Evolutionary conservation across 2,797 vertebrate species (phyloP).

Genomic region (Oryzias sinensis): DNA sequence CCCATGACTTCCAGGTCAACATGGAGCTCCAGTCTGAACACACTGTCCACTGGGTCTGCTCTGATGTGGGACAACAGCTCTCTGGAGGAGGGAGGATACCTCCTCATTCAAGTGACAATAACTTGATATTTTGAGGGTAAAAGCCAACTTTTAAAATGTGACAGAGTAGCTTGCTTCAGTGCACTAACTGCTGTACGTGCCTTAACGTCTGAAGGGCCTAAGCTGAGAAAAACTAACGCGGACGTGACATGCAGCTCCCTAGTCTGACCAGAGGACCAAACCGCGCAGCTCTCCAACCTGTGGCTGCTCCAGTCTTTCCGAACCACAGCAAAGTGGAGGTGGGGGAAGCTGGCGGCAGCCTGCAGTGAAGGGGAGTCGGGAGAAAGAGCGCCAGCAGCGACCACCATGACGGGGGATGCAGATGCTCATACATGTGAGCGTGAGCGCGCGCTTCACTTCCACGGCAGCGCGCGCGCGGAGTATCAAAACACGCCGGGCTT

Average conservation of each 20-base stretch:
- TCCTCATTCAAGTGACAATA: too few relatives aligned
- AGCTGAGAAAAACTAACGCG: background rate
- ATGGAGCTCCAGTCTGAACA: conserved; percentile 10
- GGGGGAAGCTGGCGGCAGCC: conserved; percentile 14
- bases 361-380: conserved; percentile 8
- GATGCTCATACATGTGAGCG: conserved; percentile 47
- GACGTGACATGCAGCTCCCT: background rate
- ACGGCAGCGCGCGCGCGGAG: conserved; percentile 10
- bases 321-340: conserved; percentile 43
- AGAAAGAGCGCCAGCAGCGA: conserved; percentile 39
- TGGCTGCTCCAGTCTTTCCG: conserved; percentile 46
- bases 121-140: too few relatives aligned
- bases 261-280: conserved; percentile 1
- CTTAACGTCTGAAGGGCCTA: conserved; percentile 17
- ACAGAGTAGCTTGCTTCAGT: background rate
- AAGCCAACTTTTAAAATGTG: background rate
- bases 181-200: background rate
- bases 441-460: conserved; percentile 9
- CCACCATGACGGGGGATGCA: conserved; percentile 70
- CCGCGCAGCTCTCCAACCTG: conserved; percentile 55
- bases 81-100: too few relatives aligned
- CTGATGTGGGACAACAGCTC: background rate
- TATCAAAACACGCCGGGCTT: conserved; percentile 11
- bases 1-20: conserved; percentile 41
- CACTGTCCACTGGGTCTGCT: background rate